phyloP scores from a whole-genome alignment of 2,113 vertebrate genomes.

The Globicephala melas region DNA sequence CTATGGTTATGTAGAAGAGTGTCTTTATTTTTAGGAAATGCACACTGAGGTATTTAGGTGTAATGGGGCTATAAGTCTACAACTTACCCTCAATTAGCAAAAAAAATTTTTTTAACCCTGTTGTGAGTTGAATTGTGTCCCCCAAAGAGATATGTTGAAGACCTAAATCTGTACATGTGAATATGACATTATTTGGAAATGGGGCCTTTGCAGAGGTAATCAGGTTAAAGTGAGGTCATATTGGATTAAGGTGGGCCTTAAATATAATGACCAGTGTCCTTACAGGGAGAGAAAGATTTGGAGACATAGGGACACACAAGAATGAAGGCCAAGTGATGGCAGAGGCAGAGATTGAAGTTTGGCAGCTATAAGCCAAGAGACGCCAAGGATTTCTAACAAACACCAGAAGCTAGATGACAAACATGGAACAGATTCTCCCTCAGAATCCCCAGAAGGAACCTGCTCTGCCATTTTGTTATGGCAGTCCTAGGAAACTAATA shows the following conservation, averaged over 20 bases:
- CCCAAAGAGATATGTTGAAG: background rate
- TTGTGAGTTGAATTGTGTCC: background rate
- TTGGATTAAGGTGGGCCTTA: background rate
- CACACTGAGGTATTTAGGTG: background rate
- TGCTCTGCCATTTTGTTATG: background rate
- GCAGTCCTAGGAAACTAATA: background rate
- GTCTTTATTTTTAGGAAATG: background rate
- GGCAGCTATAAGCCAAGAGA: background rate
- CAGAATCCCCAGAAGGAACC: background rate
- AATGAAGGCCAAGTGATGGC: background rate
- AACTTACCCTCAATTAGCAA: background rate
- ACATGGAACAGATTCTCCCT: background rate
- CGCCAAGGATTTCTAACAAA: background rate
- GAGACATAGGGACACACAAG: background rate
- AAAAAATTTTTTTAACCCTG: background rate
- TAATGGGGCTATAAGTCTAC: background rate
- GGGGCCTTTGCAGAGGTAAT: background rate
- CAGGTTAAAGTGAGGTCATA: background rate
- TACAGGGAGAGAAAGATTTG: background rate
- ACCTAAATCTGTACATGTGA: background rate
- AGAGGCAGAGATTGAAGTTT: background rate
- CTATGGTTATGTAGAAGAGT: background rate
- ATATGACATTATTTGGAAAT: background rate
- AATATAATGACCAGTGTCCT: background rate
- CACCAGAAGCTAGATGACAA: background rate